Evolutionary conservation across 2,113 vertebrate genomes (phyloP).

Genomic region (Sphyrna mokarran): DNA sequence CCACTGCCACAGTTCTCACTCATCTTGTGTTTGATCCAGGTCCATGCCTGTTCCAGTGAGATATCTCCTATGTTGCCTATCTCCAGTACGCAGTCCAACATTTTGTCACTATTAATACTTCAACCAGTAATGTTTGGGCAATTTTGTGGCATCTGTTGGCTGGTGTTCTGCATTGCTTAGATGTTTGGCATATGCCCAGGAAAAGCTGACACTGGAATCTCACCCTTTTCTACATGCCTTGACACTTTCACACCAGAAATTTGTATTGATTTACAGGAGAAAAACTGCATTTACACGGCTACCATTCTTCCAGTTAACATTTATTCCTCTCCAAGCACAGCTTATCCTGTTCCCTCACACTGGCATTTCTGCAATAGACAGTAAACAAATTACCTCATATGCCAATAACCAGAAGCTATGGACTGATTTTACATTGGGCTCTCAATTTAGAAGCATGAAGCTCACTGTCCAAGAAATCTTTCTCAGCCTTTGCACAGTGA

Average conservation of each 20-base stretch:
- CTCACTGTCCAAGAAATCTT: not conserved
- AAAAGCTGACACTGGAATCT: not conserved
- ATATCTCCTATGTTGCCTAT: not conserved
- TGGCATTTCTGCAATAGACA: not conserved
- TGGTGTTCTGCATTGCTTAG: not conserved
- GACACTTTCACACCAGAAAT: not conserved
- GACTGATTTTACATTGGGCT: conserved; percentile 4
- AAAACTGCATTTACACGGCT: not conserved
- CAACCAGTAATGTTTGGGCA: not conserved
- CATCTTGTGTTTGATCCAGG: not conserved
- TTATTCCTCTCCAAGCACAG: not conserved
- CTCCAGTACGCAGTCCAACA: not conserved
- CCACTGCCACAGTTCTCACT: not conserved
- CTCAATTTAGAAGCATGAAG: not conserved
- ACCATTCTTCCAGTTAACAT: not conserved
- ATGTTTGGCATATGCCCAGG: not conserved
- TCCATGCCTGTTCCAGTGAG: too few species aligned
- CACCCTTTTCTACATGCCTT: not conserved
- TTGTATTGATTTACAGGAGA: not conserved
- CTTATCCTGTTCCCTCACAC: not conserved
- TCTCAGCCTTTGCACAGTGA: not conserved
- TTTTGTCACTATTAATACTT: not conserved
- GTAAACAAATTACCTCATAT: not conserved
- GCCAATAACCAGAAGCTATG: not conserved
- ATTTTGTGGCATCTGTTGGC: not conserved